Base-by-base conservation (phyloP, 2,113 vertebrate genomes). In the Puma concolor region DNA sequence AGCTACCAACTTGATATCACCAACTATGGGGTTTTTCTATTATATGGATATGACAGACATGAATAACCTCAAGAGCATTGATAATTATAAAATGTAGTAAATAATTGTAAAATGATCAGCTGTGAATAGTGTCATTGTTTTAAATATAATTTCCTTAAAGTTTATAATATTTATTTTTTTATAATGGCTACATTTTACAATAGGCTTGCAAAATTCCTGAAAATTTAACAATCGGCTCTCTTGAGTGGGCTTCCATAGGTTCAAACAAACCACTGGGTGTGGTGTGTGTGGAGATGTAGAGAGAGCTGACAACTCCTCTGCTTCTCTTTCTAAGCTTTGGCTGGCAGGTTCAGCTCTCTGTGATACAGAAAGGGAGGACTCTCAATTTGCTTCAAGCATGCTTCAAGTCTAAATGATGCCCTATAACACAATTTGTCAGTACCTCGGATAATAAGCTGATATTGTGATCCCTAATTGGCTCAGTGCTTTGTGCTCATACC, bases 111-210 rank as follows among this genome's bases (percentile, higher is more conserved):
- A 85, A 19, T 17, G 13, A 86, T n/a, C 16, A 60, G 31, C 11
- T 93, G 11, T 83, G 33, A 63, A 38, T 82, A 36, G 67, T n/a
- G 11, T 13, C 27, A 87, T 86, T 66, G 66, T 86, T 94, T 87
- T 31, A 36, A 60, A 80, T 80, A 77, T 15, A 27, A 64, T 89
- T 92, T 86, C 48, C 64, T 90, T 89, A 15, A 41, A 85, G 16
- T 74, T 93, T 77, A 81, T 84, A 48, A 85, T 79, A 44, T 44
- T 50, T 64, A 13, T 38, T 82, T 71, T 89, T 86, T 76, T 33
- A 60, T n/a, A 74, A 67, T 48, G 21, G 63, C 29, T n/a, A 36
- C 23, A 25, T 44, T 95, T 94, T 69, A 50, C 54, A 96, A 38
- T 7, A 36, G 44, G 21, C 38, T 95, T 66, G 2, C 60, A 86